Conservation (phyloP, 1,140 invertebrate species). For the Tetranychus urticae region DNA sequence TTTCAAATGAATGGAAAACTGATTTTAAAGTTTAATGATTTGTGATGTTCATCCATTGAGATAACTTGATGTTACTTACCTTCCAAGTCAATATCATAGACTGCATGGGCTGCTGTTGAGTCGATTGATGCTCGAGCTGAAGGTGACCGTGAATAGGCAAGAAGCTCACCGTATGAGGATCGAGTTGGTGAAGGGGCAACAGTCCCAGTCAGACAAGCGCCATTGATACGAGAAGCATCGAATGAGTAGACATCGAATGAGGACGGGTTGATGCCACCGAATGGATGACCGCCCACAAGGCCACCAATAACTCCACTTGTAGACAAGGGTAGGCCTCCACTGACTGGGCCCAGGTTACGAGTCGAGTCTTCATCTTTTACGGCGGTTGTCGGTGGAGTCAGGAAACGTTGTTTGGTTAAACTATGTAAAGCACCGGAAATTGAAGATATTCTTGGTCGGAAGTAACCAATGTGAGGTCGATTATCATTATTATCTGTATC, state of each 20-base stretch:
- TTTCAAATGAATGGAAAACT: no score
- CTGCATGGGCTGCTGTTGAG: constrained; percentile 4
- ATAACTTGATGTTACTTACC: not conserved
- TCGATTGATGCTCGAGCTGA: constrained; percentile 6
- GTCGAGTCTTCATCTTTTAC: not conserved
- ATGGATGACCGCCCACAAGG: not conserved
- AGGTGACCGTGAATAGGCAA: constrained; percentile 3
- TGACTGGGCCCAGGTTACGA: not conserved
- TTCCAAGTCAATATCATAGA: not conserved
- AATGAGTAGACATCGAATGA: not conserved
- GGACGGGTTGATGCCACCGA: not conserved
- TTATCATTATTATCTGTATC: constrained; percentile 2
- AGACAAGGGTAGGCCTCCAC: no score
- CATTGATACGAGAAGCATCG: not conserved
- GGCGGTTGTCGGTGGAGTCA: not conserved
- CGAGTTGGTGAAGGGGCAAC: constrained; percentile 2
- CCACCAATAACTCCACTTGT: not conserved
- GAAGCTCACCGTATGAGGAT: constrained; percentile 6
- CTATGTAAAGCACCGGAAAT: constrained; percentile 5
- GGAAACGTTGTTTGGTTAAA: constrained; percentile 6
- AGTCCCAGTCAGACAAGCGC: not conserved
- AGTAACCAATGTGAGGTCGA: constrained; percentile 3
- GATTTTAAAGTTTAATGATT: no score
- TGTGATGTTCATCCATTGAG: no score
- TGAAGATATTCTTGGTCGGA: constrained; percentile 6